Evolutionary conservation across 2,797 vertebrate genomes (phyloP), one percentile per base, ranked within the genome.

Genomic region (Intellagama lesueurii): DNA sequence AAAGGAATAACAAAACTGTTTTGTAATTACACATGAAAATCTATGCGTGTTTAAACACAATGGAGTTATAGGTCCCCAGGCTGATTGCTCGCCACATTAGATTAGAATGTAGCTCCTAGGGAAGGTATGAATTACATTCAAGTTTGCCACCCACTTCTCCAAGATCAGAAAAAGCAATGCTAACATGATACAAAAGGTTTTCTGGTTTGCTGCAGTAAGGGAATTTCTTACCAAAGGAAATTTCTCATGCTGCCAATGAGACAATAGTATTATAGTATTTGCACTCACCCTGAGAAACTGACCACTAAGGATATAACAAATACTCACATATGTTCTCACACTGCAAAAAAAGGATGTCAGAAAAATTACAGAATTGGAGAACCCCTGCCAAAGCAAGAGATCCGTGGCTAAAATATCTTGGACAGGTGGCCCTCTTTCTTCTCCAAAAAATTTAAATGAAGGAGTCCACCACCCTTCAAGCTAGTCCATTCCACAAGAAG

Each of bases 1-100:
- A 56, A 56, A 56, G 66, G 76, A 89, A 91, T 84, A 81, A 7
- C 14, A 73, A 56, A 47, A 64, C 56, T 28, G 49, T 75, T 90
- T 64, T 91, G 30, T 70, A 84, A 0, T 60, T 85, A 86, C 19
- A 52, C 89, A 28, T 86, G 56, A 84, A 87, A 87, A 86, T 0
- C 0, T 56, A 64, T 3, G 19, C 72, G 14, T 19, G 68, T 5
- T 56, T 83, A 83, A 90, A 49, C 72, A 64, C 68, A 73, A 28
- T 70, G 2, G 49, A n/a, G 89, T 6, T 75, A 11, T 22, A 56
- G 17, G 73, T 56, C 49, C 73, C 49, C 35, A 56, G 52, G 47
- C 35, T n/a, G 19, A 73, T 56, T 56, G 12, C n/a, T 73, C 12
- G 4, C 16, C 30, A 32, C 12, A 56, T 56, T 56, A 56, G 52